These are phyloP conservation scores for Griposia aprilina DNA, from an alignment of 2,888 invertebrate genomes.

Conservation along the genomic window DNA sequence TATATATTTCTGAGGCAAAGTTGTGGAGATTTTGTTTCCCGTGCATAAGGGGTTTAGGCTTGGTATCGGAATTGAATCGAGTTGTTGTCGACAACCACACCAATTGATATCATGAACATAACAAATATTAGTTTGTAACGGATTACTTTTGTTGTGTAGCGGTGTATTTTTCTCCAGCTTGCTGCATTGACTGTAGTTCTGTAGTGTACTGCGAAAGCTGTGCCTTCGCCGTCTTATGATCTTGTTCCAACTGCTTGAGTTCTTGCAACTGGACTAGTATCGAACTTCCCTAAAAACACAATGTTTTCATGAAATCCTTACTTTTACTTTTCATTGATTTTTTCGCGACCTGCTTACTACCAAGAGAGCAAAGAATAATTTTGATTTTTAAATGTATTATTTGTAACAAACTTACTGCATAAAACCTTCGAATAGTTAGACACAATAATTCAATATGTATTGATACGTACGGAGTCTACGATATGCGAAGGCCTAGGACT, in stretches of 20 bases:
- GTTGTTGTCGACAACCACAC: background rate
- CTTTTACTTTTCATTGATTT: too few relatives aligned
- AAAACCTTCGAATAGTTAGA: background rate
- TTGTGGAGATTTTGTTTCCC: background rate
- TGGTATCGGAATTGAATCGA: background rate
- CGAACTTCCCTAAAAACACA: conserved; percentile 85
- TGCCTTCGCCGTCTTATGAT: conserved; percentile 78
- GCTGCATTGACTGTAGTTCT: conserved; percentile 76
- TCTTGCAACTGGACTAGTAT: conserved; percentile 91
- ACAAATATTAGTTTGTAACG: background rate
- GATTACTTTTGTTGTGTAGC: conserved; percentile 77
- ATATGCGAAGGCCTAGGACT: background rate
- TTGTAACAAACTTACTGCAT: too few relatives aligned
- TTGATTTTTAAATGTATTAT: background rate
- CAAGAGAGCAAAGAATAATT: background rate
- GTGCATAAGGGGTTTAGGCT: too few relatives aligned
- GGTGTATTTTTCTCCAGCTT: conserved; percentile 75
- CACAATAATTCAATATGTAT: background rate
- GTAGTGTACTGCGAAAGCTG: conserved; percentile 64
- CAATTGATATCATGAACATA: background rate
- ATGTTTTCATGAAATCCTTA: background rate
- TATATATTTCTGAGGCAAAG: background rate
- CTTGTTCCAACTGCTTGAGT: conserved; percentile 86
- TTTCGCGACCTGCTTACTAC: background rate
- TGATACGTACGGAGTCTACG: background rate